Evolutionary conservation across 2,113 vertebrate species (phyloP), one percentile per base, ranked within the genome.

Genomic region (Thinocorus orbignyianus): DNA sequence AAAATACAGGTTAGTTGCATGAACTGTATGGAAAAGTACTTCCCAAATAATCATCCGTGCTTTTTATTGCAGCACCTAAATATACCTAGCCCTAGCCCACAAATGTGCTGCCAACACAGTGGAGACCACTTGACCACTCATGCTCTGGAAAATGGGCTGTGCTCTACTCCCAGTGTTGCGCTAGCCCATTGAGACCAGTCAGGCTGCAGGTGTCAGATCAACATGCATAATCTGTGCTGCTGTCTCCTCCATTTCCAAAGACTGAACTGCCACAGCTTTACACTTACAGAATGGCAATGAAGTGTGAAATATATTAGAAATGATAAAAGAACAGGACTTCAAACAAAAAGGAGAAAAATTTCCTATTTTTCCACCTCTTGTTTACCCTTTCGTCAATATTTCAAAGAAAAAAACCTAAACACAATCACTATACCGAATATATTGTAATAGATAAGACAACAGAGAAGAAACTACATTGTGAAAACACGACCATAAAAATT

Each of bases 141-240:
- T 90, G 54, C 26, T 74, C 13, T 69, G 68, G 20, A 48, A 79
- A 69, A 16, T 15, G 39, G 23, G 19, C 60, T 71, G 9, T 33
- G 24, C 39, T 84, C 49, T 81, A 37, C 9, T 28, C 24, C 7
- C 39, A 41, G 30, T 10, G 2, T 14, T 0, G 0, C 46, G 17
- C 20, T 6, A 28, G 55, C 48, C 31, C 54, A 17, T 2, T 46
- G 30, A 81, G n/a, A 28, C 13, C 25, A 46, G 60, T 26, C n/a
- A 37, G 58, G 8, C n/a, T 89, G 33, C 30, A 65, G 17, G 44
- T 37, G 25, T 55, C 35, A 49, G 57, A 33, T 37, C 24, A 83
- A 48, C 20, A 30, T 4, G 10, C 6, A 19, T 49, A 23, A 70
- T 8, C 13, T 24, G 4, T 44, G 35, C 62, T 80, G 37, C 42